Evolutionary conservation across 92 coral and sea anemone species (phyloP).

Genomic region (Porites divaricata): DNA sequence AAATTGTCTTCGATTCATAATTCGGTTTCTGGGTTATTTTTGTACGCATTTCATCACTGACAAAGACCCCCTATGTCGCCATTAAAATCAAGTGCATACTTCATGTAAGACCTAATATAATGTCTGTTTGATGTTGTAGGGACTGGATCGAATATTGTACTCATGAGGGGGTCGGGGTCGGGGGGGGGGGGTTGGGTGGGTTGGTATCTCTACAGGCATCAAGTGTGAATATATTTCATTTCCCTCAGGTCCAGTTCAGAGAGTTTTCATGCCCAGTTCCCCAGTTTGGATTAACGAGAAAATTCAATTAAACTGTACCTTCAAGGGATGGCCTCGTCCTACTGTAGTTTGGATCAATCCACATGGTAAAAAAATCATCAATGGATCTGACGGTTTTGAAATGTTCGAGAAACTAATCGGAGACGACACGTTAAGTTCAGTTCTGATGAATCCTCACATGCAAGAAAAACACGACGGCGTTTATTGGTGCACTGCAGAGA

Average conservation of each 20-base stretch:
- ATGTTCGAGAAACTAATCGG: not conserved
- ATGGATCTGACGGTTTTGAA: constrained; percentile 9
- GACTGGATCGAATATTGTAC: too few relatives aligned
- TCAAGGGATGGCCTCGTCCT: constrained; percentile 26
- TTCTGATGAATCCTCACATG: not conserved
- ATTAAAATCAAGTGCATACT: too few relatives aligned
- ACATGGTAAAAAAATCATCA: not conserved
- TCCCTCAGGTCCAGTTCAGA: not conserved
- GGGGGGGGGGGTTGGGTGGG: too few relatives aligned
- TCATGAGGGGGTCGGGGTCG: too few relatives aligned
- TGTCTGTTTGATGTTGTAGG: too few relatives aligned
- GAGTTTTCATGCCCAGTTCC: not conserved
- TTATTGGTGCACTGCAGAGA: not conserved
- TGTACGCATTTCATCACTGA: too few relatives aligned
- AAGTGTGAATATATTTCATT: not conserved
- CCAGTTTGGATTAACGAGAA: not conserved
- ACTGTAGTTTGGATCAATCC: constrained; percentile 11
- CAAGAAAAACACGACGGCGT: not conserved
- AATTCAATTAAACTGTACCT: not conserved
- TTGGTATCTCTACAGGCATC: not conserved
- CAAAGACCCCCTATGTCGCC: too few relatives aligned
- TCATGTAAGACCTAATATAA: too few relatives aligned
- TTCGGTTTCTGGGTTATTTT: too few relatives aligned
- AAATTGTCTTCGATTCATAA: too few relatives aligned
- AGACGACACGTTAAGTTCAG: not conserved